Evolutionary conservation across 2,113 vertebrate species (phyloP), one percentile per base, ranked within the genome.

Genomic region (Lophotis ruficrista): DNA sequence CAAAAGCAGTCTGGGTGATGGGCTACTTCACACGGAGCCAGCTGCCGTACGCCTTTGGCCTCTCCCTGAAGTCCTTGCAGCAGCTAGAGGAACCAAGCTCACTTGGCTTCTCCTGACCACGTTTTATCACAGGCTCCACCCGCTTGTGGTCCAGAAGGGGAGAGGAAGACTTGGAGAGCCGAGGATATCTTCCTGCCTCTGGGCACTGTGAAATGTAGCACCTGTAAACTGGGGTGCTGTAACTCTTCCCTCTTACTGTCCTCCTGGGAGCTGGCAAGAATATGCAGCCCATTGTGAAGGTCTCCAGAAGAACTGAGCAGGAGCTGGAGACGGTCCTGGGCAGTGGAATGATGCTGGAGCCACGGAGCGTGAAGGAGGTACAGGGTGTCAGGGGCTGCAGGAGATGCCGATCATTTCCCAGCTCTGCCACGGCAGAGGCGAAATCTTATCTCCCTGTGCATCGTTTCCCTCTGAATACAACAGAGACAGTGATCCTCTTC

Each of bases 321-420:
- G 41, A 68, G 43, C 58, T 62, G 43, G 43, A 75, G 60, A n/a
- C 3, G 2, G 31, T 89, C 69, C 43, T 14, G 11, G 33, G 18
- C 1, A 0, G 23, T 20, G 27, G n/a, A 56, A 60, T 9, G 5
- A 62, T 2, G 2, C 41, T 30, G n/a, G 8, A 53, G 48, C 43
- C 6, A 1, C 22, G 14, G 58, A 54, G n/a, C 0, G 1, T n/a
- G 61, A 20, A 37, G 47, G 3, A 13, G 2, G 5, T 31, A 5
- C 0, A 5, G 41, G 13, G 25, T 62, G 18, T 77, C 23, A 62
- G 50, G 37, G 20, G 33, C 43, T 83, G 30, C 54, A 65, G 62
- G 62, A 77, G 51, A 33, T 68, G 21, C 64, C 0, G 1, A 0
- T 47, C 0, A 0, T 45, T 88, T 72, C 57, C 60, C 9, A 51